A percentile compares a stretch with the other conserved stretches of the same genome.
Evolutionary conservation across 2,888 invertebrate genomes (phyloP).

Genomic region (Acheta domesticus): DNA sequence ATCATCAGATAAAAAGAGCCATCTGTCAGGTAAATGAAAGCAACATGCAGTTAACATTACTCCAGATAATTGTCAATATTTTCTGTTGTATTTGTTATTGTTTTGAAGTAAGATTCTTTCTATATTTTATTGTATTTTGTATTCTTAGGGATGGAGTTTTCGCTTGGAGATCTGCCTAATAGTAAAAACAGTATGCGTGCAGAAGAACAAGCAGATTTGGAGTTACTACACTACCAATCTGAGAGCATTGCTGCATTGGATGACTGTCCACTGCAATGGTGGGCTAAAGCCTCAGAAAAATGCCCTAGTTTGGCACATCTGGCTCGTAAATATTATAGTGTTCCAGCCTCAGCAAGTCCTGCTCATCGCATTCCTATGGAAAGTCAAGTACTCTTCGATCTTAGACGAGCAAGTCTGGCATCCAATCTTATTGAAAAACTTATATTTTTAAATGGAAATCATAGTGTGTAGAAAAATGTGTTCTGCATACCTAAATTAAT

Average conservation of each 20-base stretch:
- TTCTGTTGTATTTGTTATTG: background rate
- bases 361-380: conserved; percentile 47
- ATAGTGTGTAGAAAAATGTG: conserved; percentile 23
- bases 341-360: conserved; percentile 49
- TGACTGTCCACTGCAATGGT: conserved; percentile 51
- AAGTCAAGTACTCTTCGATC: conserved; percentile 46
- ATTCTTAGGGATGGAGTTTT: conserved; percentile 48
- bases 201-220: conserved; percentile 49
- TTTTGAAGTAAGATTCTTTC: background rate
- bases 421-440: conserved; percentile 48
- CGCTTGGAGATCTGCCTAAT: conserved; percentile 47
- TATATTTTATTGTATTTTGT: background rate
- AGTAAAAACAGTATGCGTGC: conserved; percentile 46
- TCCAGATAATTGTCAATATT: no score
- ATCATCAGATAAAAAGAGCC: conserved; percentile 44
- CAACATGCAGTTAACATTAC: no score
- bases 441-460: conserved; percentile 47
- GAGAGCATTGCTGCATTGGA: conserved; percentile 49
- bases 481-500: background rate
- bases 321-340: conserved; percentile 49
- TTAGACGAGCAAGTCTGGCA: conserved; percentile 46
- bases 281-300: conserved; percentile 46
- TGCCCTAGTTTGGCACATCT: conserved; percentile 49
- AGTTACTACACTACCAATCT: conserved; percentile 50
- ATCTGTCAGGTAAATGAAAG: conserved; percentile 45